Base-by-base conservation (phyloP, 92 coral and sea anemone genomes). In the Zoanthus gigantus region DNA sequence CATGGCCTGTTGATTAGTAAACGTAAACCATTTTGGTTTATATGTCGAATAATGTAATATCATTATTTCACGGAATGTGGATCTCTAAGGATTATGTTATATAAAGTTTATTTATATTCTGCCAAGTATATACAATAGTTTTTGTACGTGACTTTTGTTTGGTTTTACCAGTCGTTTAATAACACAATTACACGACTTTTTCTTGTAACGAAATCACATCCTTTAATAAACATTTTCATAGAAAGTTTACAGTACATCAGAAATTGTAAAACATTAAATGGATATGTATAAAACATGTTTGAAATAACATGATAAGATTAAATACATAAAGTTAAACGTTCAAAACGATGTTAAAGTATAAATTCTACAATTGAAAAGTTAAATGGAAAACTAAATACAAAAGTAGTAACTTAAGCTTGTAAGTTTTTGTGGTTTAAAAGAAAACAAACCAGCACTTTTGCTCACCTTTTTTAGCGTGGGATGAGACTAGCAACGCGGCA, bases 401-500 rank as follows among this genome's bases (percentile, higher is more conserved):
- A 1, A 9, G 44, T 76, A 15, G 10, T 31, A 7, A 69, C 45
- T 47, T 47, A 23, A 68, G 45, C 42, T 9, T n/a, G 34, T 11
- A 76, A 17, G 58, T 61, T 6, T n/a, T 60, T 11, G 4, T 30
- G 18, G 31, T 42, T 63, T 17, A 23, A 42, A 16, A n/a, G 34
- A 11, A 3, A 79, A 8, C 61, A 14, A 37, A 28, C 17, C 14
- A 29, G 10, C 71, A 9, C 1, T 54, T 30, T 50, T 57, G 52
- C 83, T 79, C 30, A 81, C 85, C 75, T 46, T 81, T 81, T 29
- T 71, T 46, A n/a, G 85, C 85, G 16, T 81, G 74, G 46, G 57
- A 65, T 63, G 85, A 66, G 66, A 29, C 85, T 65, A 81, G 45
- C 29, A 66, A 81, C 46, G 65, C 7, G 6, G 66, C 61, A 42